Base-by-base conservation (phyloP, 2,888 invertebrate species). In the Diarsia rubi region DNA sequence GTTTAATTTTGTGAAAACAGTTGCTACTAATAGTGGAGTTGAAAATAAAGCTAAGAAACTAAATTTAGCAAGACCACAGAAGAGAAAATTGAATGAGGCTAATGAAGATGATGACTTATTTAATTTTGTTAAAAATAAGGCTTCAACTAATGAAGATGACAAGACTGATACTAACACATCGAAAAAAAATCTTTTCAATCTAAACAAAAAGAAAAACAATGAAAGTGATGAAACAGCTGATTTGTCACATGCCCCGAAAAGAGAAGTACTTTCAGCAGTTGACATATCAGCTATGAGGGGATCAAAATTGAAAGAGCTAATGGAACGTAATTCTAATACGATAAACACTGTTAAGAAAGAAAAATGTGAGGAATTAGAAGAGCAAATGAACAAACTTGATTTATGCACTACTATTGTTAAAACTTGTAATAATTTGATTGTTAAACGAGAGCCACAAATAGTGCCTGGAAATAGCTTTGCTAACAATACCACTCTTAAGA, bases 91-190 rank as follows among this genome's bases (percentile, higher is more conserved):
- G 42, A 88, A 91, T 80, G 85, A 86, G 74, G 84, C 89, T 72
- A 88, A 89, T 83, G 92, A 94, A 88, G 95, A 94, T 75, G 94
- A 93, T 70, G 91, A 94, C 76, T 89, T 95, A 73, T 96, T 96
- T 82, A 95, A 96, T 87, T 96, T 96, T 92, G 90, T 96, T 67
- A 90, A 90, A 73, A 81, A 72, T 59, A 84, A 86, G 79, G 89
- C 94, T 71, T 89, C 90, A 59, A 69, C 73, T 42, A 84, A 84
- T 82, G 90, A 92, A 75, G 90, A 88, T 71, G 60, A 78, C 24
- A 86, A 86, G 60, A 82, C 81, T 60, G 84, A 83, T 67, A 69
- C 73, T 69, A 74, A 69, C 16, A 76, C 83, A 66, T 71, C 86
- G 42, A 90, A 89, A 79, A 77, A 88, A 37, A 90, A 80, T 52